A percentile compares a stretch with the other conserved stretches of the same genome.
phyloP scores from a whole-genome alignment of 2,797 vertebrate species.

The Chanos chanos region DNA sequence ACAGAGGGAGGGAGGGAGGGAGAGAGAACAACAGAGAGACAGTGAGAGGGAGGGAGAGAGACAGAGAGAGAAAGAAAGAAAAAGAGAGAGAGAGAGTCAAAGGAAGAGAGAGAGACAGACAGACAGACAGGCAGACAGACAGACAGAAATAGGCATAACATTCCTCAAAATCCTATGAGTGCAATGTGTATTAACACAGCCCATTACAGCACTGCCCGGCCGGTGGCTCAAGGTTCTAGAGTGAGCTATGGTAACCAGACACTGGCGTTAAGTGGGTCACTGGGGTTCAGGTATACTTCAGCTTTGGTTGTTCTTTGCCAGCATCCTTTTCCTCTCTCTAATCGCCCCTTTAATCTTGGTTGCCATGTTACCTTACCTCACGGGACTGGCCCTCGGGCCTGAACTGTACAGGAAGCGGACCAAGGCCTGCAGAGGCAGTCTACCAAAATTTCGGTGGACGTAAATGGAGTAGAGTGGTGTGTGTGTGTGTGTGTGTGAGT shows the following conservation, averaged over 20 bases:
- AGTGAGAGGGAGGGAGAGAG: not conserved
- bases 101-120: too few species aligned
- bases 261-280: conserved; percentile 16
- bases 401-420: too few species aligned
- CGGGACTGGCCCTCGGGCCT: not conserved
- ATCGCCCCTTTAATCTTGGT: conserved; percentile 22
- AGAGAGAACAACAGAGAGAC: not conserved
- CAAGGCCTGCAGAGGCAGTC: too few species aligned
- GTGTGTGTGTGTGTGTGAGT: not conserved
- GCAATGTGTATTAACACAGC: conserved; percentile 14
- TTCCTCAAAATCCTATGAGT: conserved; percentile 4
- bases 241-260: conserved; percentile 12
- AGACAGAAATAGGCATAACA: not conserved
- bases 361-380: conserved; percentile 18
- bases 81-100: not conserved
- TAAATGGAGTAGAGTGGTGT: not conserved
- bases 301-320: not conserved
- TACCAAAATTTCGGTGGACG: too few species aligned
- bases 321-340: conserved; percentile 19
- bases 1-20: too few species aligned
- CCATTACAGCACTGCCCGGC: not conserved
- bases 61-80: not conserved
- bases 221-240: not conserved
- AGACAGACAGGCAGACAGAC: not conserved
- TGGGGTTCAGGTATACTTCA: conserved; percentile 21